Evolutionary conservation across 2,797 vertebrate species (phyloP).

Genomic region (Tokudaia muenninki): DNA sequence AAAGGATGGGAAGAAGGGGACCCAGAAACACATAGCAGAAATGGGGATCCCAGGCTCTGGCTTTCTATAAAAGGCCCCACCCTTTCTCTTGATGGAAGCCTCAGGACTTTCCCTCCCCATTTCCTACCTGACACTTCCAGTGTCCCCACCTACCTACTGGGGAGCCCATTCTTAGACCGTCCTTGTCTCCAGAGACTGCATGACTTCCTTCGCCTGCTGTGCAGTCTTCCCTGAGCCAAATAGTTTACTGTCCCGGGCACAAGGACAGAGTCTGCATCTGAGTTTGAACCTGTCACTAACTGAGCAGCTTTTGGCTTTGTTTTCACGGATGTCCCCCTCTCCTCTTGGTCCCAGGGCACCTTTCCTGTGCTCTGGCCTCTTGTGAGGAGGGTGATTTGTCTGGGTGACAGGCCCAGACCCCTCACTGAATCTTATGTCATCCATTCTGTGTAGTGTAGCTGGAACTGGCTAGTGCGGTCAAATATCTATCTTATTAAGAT

Average conservation of each 20-base stretch:
- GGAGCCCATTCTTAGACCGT: not conserved
- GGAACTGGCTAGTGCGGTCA: not conserved
- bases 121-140: not conserved
- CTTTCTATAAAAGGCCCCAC: not conserved
- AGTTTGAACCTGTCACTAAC: not conserved
- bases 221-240: not conserved
- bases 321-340: fast-evolving
- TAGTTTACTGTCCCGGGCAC: not conserved
- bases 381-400: not conserved
- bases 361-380: not conserved
- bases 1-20: conserved; percentile 41
- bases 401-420: not conserved
- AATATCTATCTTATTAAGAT: not conserved
- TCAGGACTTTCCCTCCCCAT: too few relatives aligned
- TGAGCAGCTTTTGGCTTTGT: not conserved
- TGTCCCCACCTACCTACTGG: not conserved
- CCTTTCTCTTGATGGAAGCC: not conserved
- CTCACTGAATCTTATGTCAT: not conserved
- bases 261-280: not conserved
- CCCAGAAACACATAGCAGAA: not conserved
- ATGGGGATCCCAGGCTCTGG: not conserved
- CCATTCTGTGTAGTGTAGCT: not conserved
- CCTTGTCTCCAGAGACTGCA: not conserved
- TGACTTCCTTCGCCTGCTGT: not conserved
- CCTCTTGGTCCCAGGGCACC: fast-evolving